phyloP scores from a whole-genome alignment of 2,888 invertebrate species.

The Lycophotia porphyrea region DNA sequence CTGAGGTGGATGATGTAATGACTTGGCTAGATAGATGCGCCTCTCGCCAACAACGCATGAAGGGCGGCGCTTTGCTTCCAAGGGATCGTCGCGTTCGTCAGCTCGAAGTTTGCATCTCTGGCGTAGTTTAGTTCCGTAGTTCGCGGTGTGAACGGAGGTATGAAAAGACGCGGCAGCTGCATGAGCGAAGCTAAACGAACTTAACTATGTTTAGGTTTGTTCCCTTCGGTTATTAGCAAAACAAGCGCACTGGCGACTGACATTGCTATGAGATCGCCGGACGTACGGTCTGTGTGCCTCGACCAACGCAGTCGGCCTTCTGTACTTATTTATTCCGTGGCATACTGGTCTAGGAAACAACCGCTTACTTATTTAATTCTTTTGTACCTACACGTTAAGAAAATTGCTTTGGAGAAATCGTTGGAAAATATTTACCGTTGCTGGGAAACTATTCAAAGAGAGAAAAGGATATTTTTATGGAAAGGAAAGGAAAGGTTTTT shows the following conservation, averaged over 20 bases:
- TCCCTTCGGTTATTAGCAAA: not conserved
- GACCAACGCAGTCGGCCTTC: not conserved
- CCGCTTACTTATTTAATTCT: slow-evolving; percentile 75
- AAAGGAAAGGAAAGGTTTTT: too few species aligned
- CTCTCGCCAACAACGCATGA: not conserved
- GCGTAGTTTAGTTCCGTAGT: not conserved
- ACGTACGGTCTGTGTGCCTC: not conserved
- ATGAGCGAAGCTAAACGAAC: not conserved
- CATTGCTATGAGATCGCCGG: not conserved
- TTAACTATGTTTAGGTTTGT: not conserved
- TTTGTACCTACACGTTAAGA: slow-evolving; percentile 69
- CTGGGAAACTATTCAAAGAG: slow-evolving; percentile 48
- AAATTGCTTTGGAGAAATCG: slow-evolving; percentile 70
- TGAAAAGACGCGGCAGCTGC: not conserved
- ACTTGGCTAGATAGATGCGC: not conserved
- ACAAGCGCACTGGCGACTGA: not conserved
- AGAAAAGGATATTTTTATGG: slow-evolving; percentile 19
- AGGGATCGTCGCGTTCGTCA: not conserved
- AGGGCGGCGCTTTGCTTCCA: not conserved
- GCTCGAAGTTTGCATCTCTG: not conserved
- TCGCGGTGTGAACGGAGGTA: not conserved
- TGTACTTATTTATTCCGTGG: slow-evolving; percentile 18
- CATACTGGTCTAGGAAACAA: slow-evolving; percentile 58
- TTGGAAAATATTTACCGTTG: slow-evolving; percentile 63
- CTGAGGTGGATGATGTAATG: not conserved